phyloP scores from a whole-genome alignment of 92 coral and sea anemone genomes.

The Heliopora coerulea region DNA sequence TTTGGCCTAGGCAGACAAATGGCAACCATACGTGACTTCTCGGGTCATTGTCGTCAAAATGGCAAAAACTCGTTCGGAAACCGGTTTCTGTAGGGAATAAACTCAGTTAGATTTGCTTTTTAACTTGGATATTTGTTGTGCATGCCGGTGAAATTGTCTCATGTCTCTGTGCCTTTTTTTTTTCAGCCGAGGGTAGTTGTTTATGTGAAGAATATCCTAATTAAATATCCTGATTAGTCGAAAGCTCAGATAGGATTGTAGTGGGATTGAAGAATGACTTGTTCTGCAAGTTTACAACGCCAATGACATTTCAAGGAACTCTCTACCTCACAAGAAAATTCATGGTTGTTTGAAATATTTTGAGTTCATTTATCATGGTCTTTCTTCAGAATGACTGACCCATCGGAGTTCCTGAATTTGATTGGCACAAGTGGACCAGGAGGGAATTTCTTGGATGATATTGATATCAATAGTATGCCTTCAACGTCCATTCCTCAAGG shows the following conservation, averaged over 20 bases:
- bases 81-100: too few relatives aligned
- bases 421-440: constrained; percentile 23
- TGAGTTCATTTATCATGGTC: constrained; percentile 13
- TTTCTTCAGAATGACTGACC: constrained; percentile 39
- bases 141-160: too few relatives aligned
- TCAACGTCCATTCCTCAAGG: constrained; percentile 33
- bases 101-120: too few relatives aligned
- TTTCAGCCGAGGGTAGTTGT: too few relatives aligned
- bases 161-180: too few relatives aligned
- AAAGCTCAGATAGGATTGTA: too few relatives aligned
- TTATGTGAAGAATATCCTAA: too few relatives aligned
- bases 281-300: too few relatives aligned
- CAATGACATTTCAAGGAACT: constrained; percentile 3
- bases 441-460: constrained; percentile 35
- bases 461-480: constrained; percentile 38
- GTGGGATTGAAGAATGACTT: too few relatives aligned
- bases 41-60: not conserved
- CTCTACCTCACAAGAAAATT: not conserved
- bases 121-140: too few relatives aligned
- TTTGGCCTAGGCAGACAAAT: not conserved
- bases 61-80: too few relatives aligned
- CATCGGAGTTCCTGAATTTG: constrained; percentile 39
- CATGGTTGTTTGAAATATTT: not conserved
- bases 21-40: constrained; percentile 4
- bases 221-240: too few relatives aligned